Base-by-base conservation (phyloP, 2,888 invertebrate genomes). In the Nycteola revayana region DNA sequence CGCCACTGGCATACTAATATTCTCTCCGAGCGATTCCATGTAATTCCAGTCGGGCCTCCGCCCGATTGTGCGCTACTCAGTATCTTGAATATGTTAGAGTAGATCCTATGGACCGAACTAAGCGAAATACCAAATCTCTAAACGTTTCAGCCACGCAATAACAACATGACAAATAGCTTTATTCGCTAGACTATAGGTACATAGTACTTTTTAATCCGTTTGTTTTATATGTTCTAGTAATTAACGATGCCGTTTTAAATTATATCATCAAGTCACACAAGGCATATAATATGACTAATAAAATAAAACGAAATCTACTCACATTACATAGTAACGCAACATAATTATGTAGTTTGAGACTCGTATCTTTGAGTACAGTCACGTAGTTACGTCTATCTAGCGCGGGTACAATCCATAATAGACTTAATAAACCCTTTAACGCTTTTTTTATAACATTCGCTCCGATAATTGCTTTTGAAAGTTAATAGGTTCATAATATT, bases 1-100 rank as follows among this genome's bases (percentile, higher is more conserved):
- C 78, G 75, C 67, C 65, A 62, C 48, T 64, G 67, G 87, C 85
- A 87, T 87, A 85, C 85, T 86, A 86, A 87, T 86, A 80, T 68
- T 75, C 70, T 65, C 66, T 66, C 70, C 75, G 72, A 83, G 76
- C 76, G 71, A 79, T 78, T 78, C 73, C 74, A 60, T 82, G 78
- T 83, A 81, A 85, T 83, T 75, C 79, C 75, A 66, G 62, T 57
- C 70, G 66, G 67, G 74, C 76, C 75, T 72, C 70, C 66, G 62
- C 64, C 66, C 75, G 68, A 75, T 76, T 74, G 69, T 68, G 58
- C 57, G 54, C 67, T 69, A 74, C 68, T 75, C 72, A 78, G 72
- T 73, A 80, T 83, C 78, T 84, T 80, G 80, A 81, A 84, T 83
- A 83, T 79, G 81, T 82, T 77, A 75, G 74, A 33, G 17, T 30